A percentile compares a stretch with the other conserved stretches of the same genome.
Evolutionary conservation across 2,113 vertebrate genomes (phyloP).

Genomic region (Collichthys lucidus): DNA sequence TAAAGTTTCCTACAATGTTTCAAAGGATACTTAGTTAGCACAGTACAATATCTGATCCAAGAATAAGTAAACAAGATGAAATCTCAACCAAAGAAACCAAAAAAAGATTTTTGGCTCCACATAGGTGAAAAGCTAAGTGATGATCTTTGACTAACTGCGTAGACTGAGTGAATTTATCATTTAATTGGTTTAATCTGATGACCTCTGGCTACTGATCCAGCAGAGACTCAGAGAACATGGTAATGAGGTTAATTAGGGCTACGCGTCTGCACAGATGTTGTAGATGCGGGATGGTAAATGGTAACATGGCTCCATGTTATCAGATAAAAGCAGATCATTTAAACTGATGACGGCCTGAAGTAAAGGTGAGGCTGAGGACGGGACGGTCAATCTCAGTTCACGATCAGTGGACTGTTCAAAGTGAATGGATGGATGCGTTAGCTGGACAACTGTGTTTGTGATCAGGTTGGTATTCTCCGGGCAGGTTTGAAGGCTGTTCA

Average conservation of each 20-base stretch:
- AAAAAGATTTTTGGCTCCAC: neutral
- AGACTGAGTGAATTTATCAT: neutral
- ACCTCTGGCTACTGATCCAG: neutral
- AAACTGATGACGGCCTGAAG: conserved; percentile 9
- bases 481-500: neutral
- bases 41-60: neutral
- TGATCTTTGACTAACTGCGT: neutral
- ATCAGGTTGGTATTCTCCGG: neutral
- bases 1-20: no score
- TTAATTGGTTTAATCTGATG: conserved; percentile 2
- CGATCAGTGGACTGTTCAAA: neutral
- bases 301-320: conserved; percentile 1
- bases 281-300: neutral
- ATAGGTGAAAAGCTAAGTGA: neutral
- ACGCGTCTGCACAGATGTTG: neutral
- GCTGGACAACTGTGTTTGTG: neutral
- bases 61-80: no score
- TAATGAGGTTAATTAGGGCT: neutral
- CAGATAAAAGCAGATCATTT: conserved; percentile 26
- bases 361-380: conserved; percentile 25
- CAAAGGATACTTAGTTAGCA: neutral
- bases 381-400: neutral
- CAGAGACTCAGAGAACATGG: neutral
- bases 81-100: neutral
- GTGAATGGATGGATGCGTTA: neutral